A percentile compares a stretch with the other conserved stretches of the same genome.
phyloP scores from a whole-genome alignment of 1,140 invertebrate genomes.

The Ylistrum balloti region DNA sequence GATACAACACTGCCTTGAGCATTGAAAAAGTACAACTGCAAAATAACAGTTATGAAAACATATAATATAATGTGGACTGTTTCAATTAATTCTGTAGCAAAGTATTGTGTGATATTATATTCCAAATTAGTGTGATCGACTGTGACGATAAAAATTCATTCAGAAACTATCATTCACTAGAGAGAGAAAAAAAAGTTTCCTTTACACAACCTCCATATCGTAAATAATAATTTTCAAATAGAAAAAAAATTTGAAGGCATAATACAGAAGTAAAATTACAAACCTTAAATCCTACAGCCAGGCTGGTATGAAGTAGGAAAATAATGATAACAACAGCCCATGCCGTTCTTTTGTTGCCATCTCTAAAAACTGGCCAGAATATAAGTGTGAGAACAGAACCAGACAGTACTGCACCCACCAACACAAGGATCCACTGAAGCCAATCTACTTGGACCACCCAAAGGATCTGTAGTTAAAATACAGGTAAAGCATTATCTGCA shows the following conservation, averaged over 20 bases:
- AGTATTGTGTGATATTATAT: too few species aligned
- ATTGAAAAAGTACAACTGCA: conserved; percentile 35
- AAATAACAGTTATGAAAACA: not conserved
- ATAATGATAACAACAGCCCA: conserved; percentile 87
- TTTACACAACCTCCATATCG: too few species aligned
- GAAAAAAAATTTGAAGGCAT: not conserved
- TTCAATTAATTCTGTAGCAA: too few species aligned
- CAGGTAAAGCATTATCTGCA: not conserved
- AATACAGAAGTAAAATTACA: not conserved
- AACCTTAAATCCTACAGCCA: conserved; percentile 93
- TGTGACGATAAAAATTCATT: too few species aligned
- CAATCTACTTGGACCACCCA: conserved; percentile 92
- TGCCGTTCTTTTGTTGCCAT: conserved; percentile 85
- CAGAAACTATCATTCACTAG: too few species aligned
- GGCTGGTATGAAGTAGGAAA: conserved; percentile 89
- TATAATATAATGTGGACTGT: too few species aligned
- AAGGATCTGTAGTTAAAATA: conserved; percentile 85
- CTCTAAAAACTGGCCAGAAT: conserved; percentile 89
- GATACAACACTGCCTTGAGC: not conserved
- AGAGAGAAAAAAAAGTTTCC: too few species aligned
- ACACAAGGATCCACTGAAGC: conserved; percentile 94
- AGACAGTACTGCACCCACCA: conserved; percentile 90
- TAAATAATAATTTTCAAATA: too few species aligned
- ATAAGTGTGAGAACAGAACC: conserved; percentile 93
- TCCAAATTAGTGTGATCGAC: too few species aligned